phyloP scores from a whole-genome alignment of 1,140 invertebrate genomes.

The Teleogryllus occipitalis region DNA sequence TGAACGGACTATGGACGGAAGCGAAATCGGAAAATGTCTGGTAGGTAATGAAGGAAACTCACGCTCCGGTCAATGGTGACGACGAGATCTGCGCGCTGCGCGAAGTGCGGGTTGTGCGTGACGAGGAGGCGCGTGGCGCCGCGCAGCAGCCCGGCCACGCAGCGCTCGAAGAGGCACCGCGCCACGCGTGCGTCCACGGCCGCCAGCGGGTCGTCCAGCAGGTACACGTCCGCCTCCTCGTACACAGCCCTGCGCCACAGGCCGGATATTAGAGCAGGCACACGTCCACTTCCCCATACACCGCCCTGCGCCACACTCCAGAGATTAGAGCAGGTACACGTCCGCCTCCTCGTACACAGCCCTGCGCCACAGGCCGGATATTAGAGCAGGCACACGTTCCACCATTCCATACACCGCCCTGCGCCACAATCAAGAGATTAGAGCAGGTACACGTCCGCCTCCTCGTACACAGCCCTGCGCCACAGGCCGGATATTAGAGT shows the following conservation, averaged over 20 bases:
- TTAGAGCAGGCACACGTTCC: too few relatives aligned
- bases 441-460: too few relatives aligned
- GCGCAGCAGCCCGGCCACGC: slow-evolving; percentile 42
- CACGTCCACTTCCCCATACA: too few relatives aligned
- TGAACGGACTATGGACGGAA: too few relatives aligned
- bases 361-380: background rate
- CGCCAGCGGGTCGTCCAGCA: slow-evolving; percentile 76
- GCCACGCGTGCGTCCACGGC: slow-evolving; percentile 69
- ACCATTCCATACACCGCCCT: too few relatives aligned
- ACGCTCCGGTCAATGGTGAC: background rate
- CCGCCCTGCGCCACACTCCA: too few relatives aligned
- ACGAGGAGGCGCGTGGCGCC: slow-evolving; percentile 64
- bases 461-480: too few relatives aligned
- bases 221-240: slow-evolving; percentile 53
- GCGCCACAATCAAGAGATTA: too few relatives aligned
- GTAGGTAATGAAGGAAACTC: background rate
- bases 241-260: slow-evolving; percentile 11
- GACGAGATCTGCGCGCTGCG: background rate
- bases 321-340: too few relatives aligned
- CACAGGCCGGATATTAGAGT: too few relatives aligned
- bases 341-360: slow-evolving; percentile 58
- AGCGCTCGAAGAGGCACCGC: slow-evolving; percentile 59
- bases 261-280: too few relatives aligned
- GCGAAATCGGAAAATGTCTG: background rate
- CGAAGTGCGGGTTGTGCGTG: slow-evolving; percentile 70